phyloP scores from a whole-genome alignment of 2,888 invertebrate species.

The Trissoscelio sp. region DNA sequence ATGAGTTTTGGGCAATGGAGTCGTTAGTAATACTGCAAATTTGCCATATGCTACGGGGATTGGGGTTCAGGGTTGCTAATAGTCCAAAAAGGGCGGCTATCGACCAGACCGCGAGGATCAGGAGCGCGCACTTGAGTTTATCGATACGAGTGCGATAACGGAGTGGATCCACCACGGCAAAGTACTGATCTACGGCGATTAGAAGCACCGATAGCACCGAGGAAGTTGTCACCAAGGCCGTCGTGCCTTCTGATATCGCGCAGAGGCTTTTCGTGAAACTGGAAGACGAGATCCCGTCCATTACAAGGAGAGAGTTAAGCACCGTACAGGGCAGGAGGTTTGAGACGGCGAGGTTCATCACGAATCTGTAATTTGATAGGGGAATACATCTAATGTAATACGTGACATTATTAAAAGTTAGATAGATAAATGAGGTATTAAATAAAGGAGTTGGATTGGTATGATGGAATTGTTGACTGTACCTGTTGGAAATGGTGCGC shows the following conservation, averaged over 20 bases:
- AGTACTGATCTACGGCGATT: constrained; percentile 87
- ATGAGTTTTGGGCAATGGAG: constrained; percentile 1
- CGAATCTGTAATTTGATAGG: constrained; percentile 85
- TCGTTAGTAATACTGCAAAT: constrained; percentile 76
- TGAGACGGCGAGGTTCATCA: constrained; percentile 87
- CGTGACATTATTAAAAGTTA: constrained; percentile 14
- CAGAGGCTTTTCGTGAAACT: constrained; percentile 84
- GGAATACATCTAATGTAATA: constrained; percentile 16
- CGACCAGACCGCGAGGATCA: constrained; percentile 84
- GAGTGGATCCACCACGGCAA: constrained; percentile 87
- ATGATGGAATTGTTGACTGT: constrained; percentile 71
- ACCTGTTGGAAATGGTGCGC: constrained; percentile 92
- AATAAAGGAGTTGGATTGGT: background rate
- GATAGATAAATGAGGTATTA: background rate
- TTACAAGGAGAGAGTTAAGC: constrained; percentile 84
- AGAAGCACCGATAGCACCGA: constrained; percentile 87
- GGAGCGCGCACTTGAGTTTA: constrained; percentile 83
- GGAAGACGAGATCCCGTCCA: constrained; percentile 84
- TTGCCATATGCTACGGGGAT: constrained; percentile 83
- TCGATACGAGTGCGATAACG: constrained; percentile 86
- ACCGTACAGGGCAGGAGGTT: constrained; percentile 85
- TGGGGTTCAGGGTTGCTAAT: constrained; percentile 83
- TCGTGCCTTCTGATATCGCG: constrained; percentile 86
- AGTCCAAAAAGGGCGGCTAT: constrained; percentile 83
- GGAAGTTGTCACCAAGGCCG: constrained; percentile 85